phyloP scores from a whole-genome alignment of 2,113 vertebrate species.

The Rutilus rutilus region DNA sequence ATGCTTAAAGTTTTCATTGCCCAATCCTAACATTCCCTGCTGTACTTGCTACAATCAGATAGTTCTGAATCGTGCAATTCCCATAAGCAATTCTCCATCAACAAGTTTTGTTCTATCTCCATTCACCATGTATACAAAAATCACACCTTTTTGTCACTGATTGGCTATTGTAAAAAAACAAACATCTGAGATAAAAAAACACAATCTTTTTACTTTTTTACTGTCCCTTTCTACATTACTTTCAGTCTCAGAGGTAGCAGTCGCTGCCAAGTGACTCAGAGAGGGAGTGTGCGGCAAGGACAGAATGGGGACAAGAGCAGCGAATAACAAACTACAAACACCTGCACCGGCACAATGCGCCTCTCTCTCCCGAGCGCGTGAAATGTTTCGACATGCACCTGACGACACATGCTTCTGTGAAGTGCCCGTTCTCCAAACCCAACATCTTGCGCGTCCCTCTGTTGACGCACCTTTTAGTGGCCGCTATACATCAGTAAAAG shows the following conservation, averaged over 20 bases:
- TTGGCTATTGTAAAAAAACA: constrained; percentile 27
- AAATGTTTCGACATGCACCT: constrained; percentile 33
- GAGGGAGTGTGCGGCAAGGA: constrained; percentile 17
- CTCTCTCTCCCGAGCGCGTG: constrained; percentile 3
- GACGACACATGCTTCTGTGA: constrained; percentile 2
- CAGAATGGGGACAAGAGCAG: constrained; percentile 47
- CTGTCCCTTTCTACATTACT: background rate
- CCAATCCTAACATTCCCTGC: background rate
- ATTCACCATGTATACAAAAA: background rate
- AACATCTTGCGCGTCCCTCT: constrained; percentile 1
- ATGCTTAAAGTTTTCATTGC: background rate
- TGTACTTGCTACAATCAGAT: background rate
- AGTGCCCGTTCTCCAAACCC: background rate
- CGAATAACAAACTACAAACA: constrained; percentile 46
- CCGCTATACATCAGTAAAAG: constrained; percentile 45
- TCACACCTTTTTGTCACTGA: background rate
- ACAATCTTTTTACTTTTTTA: background rate
- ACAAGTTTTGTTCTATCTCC: background rate
- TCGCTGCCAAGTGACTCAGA: constrained; percentile 6
- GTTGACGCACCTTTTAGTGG: constrained; percentile 43
- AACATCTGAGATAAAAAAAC: background rate
- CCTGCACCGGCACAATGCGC: background rate
- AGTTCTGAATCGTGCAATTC: background rate
- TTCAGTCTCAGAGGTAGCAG: constrained; percentile 12
- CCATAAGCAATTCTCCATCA: background rate